Conservation (phyloP, 2,888 invertebrate species). For the Invenusta paracnida region DNA sequence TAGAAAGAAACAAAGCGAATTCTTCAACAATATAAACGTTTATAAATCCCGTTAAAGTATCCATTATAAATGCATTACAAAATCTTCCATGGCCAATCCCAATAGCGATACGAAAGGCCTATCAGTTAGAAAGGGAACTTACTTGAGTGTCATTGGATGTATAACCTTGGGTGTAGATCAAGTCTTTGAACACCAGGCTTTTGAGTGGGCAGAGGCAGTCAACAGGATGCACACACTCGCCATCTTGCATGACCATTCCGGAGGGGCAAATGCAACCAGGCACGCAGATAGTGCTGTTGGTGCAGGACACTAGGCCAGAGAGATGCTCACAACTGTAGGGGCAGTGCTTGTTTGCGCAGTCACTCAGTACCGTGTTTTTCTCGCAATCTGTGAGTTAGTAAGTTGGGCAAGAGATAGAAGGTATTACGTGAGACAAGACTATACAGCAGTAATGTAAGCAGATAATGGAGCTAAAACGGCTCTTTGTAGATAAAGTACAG, state of each 20-base stretch:
- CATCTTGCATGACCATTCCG: conserved; percentile 43
- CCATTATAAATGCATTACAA: no score
- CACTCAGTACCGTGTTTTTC: neutral
- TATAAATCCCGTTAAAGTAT: neutral
- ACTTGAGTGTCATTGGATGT: neutral
- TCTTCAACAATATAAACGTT: neutral
- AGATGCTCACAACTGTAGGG: neutral
- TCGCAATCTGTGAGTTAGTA: neutral
- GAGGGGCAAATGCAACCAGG: conserved; percentile 44
- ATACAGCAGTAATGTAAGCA: no score
- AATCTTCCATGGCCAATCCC: no score
- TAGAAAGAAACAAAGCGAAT: no score
- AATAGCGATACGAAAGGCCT: neutral
- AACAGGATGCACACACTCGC: conserved; percentile 40
- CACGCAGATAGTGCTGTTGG: conserved; percentile 25
- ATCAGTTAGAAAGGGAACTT: neutral
- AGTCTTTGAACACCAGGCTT: neutral
- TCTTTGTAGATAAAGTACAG: no score
- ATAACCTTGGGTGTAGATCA: neutral
- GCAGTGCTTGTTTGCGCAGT: neutral
- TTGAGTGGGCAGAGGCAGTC: conserved; percentile 40
- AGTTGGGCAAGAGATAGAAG: no score
- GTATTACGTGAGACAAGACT: no score
- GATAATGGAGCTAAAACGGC: neutral
- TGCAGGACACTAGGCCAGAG: neutral